phyloP scores from a whole-genome alignment of 1,140 invertebrate genomes.

The Venustaconcha ellipsiformis region DNA sequence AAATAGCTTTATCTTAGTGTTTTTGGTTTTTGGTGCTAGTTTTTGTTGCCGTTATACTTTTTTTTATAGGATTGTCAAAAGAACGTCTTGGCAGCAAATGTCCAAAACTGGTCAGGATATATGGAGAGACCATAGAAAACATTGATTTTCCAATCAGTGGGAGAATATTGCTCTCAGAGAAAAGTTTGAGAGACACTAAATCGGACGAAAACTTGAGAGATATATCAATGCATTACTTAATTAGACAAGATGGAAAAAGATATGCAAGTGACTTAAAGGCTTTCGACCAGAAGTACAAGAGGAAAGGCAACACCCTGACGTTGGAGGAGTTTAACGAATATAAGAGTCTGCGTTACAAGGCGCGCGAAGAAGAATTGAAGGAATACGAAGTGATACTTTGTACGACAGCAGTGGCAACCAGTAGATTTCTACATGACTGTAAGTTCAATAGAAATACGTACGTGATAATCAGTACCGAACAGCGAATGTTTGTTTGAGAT shows the following conservation, averaged over 20 bases:
- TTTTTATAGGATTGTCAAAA: too few species aligned
- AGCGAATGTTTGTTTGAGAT: too few species aligned
- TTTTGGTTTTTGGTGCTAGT: too few species aligned
- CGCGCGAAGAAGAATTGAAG: constrained; percentile 34
- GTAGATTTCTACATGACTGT: background rate
- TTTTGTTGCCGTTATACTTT: too few species aligned
- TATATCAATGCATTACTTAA: constrained; percentile 42
- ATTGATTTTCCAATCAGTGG: constrained; percentile 36
- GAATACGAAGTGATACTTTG: constrained; percentile 47
- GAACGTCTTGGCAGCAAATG: too few species aligned
- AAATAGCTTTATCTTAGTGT: too few species aligned
- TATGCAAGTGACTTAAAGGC: constrained; percentile 34
- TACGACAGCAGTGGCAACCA: constrained; percentile 42
- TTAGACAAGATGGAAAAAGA: constrained; percentile 39
- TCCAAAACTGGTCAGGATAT: constrained; percentile 46
- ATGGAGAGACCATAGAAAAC: constrained; percentile 44
- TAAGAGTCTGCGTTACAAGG: constrained; percentile 10
- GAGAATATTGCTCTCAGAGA: constrained; percentile 17
- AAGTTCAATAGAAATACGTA: too few species aligned
- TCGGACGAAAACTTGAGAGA: constrained; percentile 27
- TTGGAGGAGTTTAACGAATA: constrained; percentile 11
- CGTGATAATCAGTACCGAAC: too few species aligned
- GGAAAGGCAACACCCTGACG: constrained; percentile 1
- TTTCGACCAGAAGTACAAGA: constrained; percentile 32
- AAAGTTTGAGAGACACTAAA: constrained; percentile 23